Percentiles rank a stretch among this genome's conserved stretches.
phyloP scores from a whole-genome alignment of 2,797 vertebrate genomes.

The Typhlichthys eigenmanni region DNA sequence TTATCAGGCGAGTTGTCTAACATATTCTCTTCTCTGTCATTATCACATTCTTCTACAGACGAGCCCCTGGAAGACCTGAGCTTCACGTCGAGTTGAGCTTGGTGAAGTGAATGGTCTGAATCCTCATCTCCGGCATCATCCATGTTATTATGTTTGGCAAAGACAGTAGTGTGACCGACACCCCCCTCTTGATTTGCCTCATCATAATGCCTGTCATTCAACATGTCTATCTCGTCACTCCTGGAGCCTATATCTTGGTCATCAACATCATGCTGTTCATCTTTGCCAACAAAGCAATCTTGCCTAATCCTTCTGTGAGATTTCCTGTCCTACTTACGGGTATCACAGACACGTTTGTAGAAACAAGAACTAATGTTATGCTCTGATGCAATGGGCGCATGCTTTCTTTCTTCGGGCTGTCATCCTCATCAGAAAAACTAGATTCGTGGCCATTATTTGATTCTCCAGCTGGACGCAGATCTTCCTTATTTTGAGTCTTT shows the following conservation, averaged over 20 bases:
- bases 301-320: conserved; percentile 19
- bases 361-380: conserved; percentile 5
- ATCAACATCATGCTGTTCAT: conserved; percentile 30
- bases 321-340: conserved; percentile 10
- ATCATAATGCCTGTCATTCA: conserved; percentile 47
- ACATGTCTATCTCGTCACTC: conserved; percentile 35
- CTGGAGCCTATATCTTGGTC: conserved; percentile 20
- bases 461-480: conserved; percentile 8
- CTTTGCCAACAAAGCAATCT: conserved; percentile 33
- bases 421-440: conserved; percentile 76
- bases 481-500: conserved; percentile 28
- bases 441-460: conserved; percentile 54
- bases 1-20: conserved; percentile 15
- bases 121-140: conserved; percentile 4
- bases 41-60: conserved; percentile 45
- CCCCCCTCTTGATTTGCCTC: conserved; percentile 18
- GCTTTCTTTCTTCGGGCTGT: conserved; percentile 55
- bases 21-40: conserved; percentile 34
- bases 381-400: conserved; percentile 12
- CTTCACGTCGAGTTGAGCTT: conserved; percentile 22
- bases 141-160: conserved; percentile 17
- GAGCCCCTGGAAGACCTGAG: conserved; percentile 65
- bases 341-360: background rate
- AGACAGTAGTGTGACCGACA: conserved; percentile 22
- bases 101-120: conserved; percentile 16